A percentile compares a stretch with the other conserved stretches of the same genome.
These are phyloP conservation scores for Pantala flavescens DNA, from an alignment of 1,140 invertebrate species.

Conservation along the genomic window DNA sequence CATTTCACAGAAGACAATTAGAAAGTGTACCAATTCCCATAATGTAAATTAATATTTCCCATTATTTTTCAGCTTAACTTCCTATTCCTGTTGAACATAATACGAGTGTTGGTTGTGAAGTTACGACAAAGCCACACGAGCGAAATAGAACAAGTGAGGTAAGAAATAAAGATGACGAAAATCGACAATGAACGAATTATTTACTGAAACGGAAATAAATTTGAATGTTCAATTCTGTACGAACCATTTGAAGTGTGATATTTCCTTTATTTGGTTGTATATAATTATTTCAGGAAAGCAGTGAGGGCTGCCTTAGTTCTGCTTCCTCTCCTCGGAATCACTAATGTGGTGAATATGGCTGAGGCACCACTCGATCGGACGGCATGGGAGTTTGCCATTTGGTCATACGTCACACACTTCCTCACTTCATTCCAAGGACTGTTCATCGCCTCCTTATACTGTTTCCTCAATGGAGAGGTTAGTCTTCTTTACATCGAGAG, in stretches of 20 bases:
- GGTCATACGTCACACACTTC: conserved; percentile 71
- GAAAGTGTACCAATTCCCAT: too few species aligned
- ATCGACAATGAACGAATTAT: too few species aligned
- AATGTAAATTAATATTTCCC: too few species aligned
- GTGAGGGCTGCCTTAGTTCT: conserved; percentile 67
- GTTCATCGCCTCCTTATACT: conserved; percentile 74
- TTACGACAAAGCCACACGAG: conserved; percentile 62
- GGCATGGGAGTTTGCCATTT: conserved; percentile 60
- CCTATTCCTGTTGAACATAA: conserved; percentile 72
- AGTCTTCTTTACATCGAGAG: conserved; percentile 27
- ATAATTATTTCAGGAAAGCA: conserved; percentile 50
- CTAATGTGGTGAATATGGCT: conserved; percentile 63
- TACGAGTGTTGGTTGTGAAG: conserved; percentile 73
- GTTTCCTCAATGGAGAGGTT: conserved; percentile 82
- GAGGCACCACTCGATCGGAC: conserved; percentile 52
- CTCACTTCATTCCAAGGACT: conserved; percentile 78
- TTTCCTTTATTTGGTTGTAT: too few species aligned
- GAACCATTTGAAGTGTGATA: too few species aligned
- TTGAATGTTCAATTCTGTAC: too few species aligned
- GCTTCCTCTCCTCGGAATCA: conserved; percentile 69
- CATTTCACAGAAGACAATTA: too few species aligned
- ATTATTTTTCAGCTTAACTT: conserved; percentile 60
- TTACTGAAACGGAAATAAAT: too few species aligned
- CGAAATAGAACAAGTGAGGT: conserved; percentile 72
- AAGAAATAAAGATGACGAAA: conserved; percentile 26